Evolutionary conservation across 2,888 invertebrate genomes (phyloP).

Genomic region (Gibbula magus): DNA sequence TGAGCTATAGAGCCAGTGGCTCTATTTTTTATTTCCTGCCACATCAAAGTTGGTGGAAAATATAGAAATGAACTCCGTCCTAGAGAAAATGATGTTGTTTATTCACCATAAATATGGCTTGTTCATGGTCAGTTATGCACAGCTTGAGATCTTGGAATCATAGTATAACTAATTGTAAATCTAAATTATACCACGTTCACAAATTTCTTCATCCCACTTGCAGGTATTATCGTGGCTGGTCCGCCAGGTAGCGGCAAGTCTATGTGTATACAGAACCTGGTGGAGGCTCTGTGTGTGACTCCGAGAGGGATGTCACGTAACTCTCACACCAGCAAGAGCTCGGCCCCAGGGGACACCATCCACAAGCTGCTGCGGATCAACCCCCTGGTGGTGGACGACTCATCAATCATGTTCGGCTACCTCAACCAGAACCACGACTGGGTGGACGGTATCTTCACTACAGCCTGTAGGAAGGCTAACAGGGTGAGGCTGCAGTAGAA

Average conservation of each 20-base stretch:
- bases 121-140: not conserved
- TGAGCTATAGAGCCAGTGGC: too few species aligned
- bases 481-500: conserved; percentile 59
- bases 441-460: conserved; percentile 75
- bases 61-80: too few species aligned
- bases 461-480: conserved; percentile 73
- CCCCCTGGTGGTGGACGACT: conserved; percentile 73
- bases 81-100: too few species aligned
- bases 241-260: conserved; percentile 74
- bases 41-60: too few species aligned
- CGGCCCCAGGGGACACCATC: conserved; percentile 59
- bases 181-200: not conserved
- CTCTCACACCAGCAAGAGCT: conserved; percentile 54
- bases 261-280: conserved; percentile 70
- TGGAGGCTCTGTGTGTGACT: conserved; percentile 69
- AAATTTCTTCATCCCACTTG: not conserved
- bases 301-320: conserved; percentile 60
- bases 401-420: conserved; percentile 71
- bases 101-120: not conserved
- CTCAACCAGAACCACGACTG: conserved; percentile 72
- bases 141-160: not conserved
- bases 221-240: conserved; percentile 74
- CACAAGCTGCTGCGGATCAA: conserved; percentile 73
- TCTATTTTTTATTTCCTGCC: too few species aligned
- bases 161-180: too few species aligned